Evolutionary conservation across 1,140 invertebrate genomes (phyloP).

Genomic region (Antheraea pernyi): DNA sequence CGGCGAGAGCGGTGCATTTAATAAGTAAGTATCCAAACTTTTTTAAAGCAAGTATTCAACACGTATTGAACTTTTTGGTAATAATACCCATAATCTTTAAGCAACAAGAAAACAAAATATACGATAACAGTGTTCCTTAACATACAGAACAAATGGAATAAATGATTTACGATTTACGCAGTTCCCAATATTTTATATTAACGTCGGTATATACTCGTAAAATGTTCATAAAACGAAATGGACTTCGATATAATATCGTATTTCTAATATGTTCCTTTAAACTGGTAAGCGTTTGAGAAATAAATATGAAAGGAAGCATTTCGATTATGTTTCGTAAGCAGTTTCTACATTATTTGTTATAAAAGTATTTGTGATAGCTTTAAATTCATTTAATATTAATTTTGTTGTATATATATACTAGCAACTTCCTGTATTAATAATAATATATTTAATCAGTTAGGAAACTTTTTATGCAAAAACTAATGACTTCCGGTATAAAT

Average conservation of each 20-base stretch:
- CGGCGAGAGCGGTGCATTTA: no score
- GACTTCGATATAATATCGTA: conserved; percentile 33
- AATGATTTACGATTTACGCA: conserved; percentile 51
- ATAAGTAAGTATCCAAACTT: no score
- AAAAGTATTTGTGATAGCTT: neutral
- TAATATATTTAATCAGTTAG: no score
- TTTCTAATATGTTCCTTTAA: conserved; percentile 20
- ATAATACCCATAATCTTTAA: no score
- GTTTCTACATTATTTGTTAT: neutral
- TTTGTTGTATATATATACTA: neutral
- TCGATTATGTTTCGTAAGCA: conserved; percentile 6
- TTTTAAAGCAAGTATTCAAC: no score
- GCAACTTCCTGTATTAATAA: no score
- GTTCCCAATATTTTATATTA: conserved; percentile 40
- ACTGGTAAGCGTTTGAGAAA: neutral
- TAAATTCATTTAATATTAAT: neutral
- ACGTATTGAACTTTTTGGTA: no score
- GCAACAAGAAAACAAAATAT: neutral
- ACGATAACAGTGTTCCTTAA: neutral
- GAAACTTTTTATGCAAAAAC: no score
- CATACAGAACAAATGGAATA: conserved; percentile 38
- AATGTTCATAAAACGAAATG: conserved; percentile 42
- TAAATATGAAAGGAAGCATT: conserved; percentile 7
- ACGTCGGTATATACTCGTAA: conserved; percentile 35
- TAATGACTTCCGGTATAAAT: no score